Base-by-base conservation (phyloP, 2,113 vertebrate species). In the Apteryx mantelli region DNA sequence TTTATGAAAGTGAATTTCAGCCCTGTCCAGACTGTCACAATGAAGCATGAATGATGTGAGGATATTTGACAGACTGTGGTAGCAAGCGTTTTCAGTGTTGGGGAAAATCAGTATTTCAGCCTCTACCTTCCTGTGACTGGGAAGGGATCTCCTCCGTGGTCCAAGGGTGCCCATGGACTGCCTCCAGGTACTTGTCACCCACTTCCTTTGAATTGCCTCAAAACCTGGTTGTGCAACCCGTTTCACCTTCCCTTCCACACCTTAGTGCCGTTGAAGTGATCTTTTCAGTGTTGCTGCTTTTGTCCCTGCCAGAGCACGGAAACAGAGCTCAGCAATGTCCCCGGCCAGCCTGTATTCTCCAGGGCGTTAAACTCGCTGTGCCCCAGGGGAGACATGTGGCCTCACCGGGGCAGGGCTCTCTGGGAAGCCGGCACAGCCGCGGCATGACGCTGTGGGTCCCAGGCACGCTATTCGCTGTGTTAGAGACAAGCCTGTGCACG, bases 401-500 rank as follows among this genome's bases (percentile, higher is more conserved):
- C 79, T 73, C 6, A 1, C 50, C 46, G 36, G 36, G 60, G 6
- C 46, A 55, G 30, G 52, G 30, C 6, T 61, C 7, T 9, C 5
- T 13, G 52, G 46, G 7, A 8, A 9, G 6, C 38, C 42, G 46
- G 55, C 44, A 6, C 2, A 4, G 36, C 3, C 3, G 3, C 7
- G 10, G 25, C 48, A 77, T 68, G 78, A 30, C 0, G 5, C 69
- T 44, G 52, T 46, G 14, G 15, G n/a, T 68, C 44, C 16, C 56
- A 58, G 56, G 56, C 30, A 56, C 56, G 1, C n/a, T n/a, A 4
- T 30, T 88, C 18, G 11, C 61, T n/a, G 26, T 8, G 9, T n/a
- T 17, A 46, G 65, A 71, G 22, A n/a, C 32, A 32, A 58, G 9
- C 0, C 0, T 15, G 17, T 18, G 5, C 13, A 11, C 0, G 0